Percentiles rank a stretch among this genome's conserved stretches.
Conservation (phyloP, 2,797 vertebrate species). For the Oophaga sylvatica region DNA sequence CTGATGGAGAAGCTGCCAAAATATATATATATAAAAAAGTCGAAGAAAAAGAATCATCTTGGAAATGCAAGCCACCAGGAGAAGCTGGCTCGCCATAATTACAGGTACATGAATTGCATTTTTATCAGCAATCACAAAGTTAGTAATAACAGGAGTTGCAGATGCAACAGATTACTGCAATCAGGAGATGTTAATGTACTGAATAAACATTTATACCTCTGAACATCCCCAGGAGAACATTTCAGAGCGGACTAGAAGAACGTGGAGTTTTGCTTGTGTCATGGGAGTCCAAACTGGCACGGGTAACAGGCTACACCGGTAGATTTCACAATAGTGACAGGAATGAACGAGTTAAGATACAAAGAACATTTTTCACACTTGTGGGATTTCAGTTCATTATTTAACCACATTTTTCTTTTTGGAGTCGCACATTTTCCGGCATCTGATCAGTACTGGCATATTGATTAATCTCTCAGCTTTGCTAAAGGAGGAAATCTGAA, state of each 20-base stretch:
- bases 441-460: background rate
- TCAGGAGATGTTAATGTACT: constrained; percentile 33
- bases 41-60: too few relatives aligned
- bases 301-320: background rate
- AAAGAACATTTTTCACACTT: background rate
- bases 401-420: background rate
- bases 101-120: constrained; percentile 16
- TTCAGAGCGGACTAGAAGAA: background rate
- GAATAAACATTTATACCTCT: constrained; percentile 47
- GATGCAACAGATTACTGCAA: constrained; percentile 42
- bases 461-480: background rate
- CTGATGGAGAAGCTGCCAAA: too few relatives aligned
- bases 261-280: background rate
- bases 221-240: constrained; percentile 19
- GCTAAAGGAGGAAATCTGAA: background rate
- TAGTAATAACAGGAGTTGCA: constrained; percentile 28
- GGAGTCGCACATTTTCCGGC: background rate
- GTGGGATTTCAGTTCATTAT: background rate
- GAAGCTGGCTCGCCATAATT: constrained; percentile 14
- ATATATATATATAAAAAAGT: background rate
- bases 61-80: background rate
- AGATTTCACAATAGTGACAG: constrained; percentile 6
- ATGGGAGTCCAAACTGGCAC: background rate
- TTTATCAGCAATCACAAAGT: constrained; percentile 38
- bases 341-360: background rate